These are phyloP conservation scores for Trinectes maculatus DNA, from an alignment of 2,113 vertebrate species.

Conservation along the genomic window DNA sequence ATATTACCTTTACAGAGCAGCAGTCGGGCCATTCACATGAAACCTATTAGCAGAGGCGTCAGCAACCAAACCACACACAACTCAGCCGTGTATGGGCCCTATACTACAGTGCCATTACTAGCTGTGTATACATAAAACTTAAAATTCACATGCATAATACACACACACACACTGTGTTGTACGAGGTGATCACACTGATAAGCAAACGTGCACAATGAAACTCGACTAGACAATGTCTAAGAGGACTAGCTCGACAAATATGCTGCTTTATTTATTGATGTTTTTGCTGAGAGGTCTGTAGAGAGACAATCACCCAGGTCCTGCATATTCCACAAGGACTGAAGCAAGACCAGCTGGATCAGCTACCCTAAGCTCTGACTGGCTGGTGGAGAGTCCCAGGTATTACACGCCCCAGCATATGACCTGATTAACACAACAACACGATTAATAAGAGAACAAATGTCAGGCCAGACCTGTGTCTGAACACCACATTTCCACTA, in stretches of 20 bases:
- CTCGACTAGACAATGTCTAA: not conserved
- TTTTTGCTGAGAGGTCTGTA: not conserved
- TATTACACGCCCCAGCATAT: too few relatives aligned
- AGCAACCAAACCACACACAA: constrained; percentile 45
- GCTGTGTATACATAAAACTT: not conserved
- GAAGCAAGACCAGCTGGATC: not conserved
- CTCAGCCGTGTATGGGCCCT: constrained; percentile 34
- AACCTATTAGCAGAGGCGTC: constrained; percentile 74
- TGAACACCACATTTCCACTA: too few relatives aligned
- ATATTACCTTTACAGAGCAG: constrained; percentile 74
- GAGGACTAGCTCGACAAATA: not conserved
- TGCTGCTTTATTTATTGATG: not conserved
- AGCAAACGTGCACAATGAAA: not conserved
- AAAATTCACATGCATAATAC: not conserved
- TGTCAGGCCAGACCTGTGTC: too few relatives aligned
- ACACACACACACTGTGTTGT: not conserved
- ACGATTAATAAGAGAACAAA: too few relatives aligned
- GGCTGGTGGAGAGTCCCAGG: not conserved
- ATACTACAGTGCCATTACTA: constrained; percentile 7
- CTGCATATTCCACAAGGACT: not conserved
- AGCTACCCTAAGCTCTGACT: not conserved
- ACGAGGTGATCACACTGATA: not conserved
- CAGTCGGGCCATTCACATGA: constrained; percentile 67
- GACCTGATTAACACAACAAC: too few relatives aligned
- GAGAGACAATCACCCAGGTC: not conserved